Conservation (phyloP, 2,797 vertebrate genomes). For the Labroides dimidiatus region DNA sequence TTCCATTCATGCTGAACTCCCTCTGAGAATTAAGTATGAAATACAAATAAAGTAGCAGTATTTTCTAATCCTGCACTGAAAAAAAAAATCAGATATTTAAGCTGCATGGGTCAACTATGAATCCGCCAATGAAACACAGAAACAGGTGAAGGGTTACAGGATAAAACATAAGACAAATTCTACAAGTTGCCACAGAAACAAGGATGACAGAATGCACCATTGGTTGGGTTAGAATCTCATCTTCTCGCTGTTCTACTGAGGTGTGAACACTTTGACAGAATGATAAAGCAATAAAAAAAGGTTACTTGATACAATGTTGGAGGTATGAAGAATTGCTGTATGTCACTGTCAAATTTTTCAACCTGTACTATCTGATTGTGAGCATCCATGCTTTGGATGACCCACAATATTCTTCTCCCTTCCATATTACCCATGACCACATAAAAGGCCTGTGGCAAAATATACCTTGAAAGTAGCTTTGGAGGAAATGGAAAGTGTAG, state of each 20-base stretch:
- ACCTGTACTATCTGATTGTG: conserved; percentile 46
- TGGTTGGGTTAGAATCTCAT: conserved; percentile 31
- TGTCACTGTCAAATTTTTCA: conserved; percentile 67
- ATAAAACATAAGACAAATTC: conserved; percentile 16
- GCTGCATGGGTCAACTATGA: conserved; percentile 22
- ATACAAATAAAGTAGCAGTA: background rate
- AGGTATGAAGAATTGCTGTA: conserved; percentile 52
- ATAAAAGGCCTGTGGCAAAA: conserved; percentile 57
- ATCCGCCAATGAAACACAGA: conserved; percentile 21
- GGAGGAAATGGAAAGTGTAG: conserved; percentile 50
- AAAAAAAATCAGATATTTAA: conserved; percentile 15
- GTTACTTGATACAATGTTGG: conserved; percentile 35
- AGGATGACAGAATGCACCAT: conserved; percentile 2
- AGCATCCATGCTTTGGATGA: conserved; percentile 28
- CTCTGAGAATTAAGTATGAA: background rate
- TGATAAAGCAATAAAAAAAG: conserved; percentile 60
- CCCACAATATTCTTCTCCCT: conserved; percentile 48
- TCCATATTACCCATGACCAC: conserved; percentile 65
- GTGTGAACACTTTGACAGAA: conserved; percentile 67
- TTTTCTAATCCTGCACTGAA: conserved; percentile 11
- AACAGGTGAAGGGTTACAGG: conserved; percentile 4
- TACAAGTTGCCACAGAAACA: background rate
- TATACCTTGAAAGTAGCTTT: conserved; percentile 68
- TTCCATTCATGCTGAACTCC: background rate
- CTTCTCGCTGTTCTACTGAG: conserved; percentile 43